Conservation (phyloP, 2,888 invertebrate genomes). For the Platycheirus rosarum region DNA sequence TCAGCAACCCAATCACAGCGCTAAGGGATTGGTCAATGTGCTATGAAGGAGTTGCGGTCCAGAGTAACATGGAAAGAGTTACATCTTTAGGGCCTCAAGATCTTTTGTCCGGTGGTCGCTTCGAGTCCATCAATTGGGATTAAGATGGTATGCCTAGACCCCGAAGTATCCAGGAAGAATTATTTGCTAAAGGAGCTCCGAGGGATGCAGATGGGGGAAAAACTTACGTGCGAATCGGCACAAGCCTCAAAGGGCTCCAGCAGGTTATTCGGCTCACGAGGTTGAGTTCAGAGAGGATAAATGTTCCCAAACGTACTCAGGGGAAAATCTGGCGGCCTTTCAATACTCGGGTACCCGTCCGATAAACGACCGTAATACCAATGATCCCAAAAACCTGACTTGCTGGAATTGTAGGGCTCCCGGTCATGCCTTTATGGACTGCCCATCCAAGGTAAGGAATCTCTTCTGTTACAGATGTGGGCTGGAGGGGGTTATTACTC, state of each 20-base stretch:
- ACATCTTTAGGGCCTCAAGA: no score
- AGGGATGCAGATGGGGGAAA: no score
- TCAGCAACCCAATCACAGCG: no score
- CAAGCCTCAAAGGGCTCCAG: not conserved
- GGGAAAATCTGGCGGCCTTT: not conserved
- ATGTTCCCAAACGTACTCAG: not conserved
- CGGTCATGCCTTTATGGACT: not conserved
- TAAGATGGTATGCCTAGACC: no score
- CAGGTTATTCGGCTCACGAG: not conserved
- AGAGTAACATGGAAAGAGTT: no score
- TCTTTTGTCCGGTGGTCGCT: no score
- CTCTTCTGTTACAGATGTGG: not conserved
- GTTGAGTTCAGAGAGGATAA: not conserved
- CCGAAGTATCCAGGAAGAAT: no score
- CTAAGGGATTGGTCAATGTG: no score
- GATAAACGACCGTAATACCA: not conserved
- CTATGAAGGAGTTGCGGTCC: no score
- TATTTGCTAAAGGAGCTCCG: no score
- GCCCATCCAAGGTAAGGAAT: not conserved
- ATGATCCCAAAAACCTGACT: not conserved
- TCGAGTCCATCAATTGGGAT: no score
- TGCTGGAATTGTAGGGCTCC: not conserved
- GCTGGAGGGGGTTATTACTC: not conserved
- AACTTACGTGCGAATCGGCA: no score
- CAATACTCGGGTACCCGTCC: not conserved